Conservation (phyloP, 2,888 invertebrate genomes). For the Cremastinae sp. region DNA sequence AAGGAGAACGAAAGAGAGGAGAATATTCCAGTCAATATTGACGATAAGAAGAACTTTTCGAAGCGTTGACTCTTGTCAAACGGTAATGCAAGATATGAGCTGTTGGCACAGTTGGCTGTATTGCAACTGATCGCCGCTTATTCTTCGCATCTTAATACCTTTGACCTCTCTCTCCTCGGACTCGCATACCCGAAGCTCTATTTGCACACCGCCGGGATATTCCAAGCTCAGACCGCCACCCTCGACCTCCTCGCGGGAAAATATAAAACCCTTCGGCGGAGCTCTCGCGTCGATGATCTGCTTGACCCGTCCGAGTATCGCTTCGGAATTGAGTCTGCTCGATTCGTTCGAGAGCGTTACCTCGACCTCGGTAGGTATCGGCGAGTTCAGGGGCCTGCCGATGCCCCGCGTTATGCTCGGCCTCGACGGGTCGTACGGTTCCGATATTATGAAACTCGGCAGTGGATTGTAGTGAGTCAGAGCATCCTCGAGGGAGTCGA, state of each 20-base stretch:
- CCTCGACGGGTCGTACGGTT: constrained; percentile 86
- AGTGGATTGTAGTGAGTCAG: constrained; percentile 76
- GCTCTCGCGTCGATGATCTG: constrained; percentile 90
- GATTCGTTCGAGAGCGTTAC: constrained; percentile 90
- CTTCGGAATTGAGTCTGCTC: constrained; percentile 88
- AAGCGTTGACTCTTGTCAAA: constrained; percentile 81
- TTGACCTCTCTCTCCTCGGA: constrained; percentile 87
- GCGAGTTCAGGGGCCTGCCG: constrained; percentile 81
- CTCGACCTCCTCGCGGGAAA: constrained; percentile 81
- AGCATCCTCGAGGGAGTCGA: constrained; percentile 77
- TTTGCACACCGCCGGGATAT: constrained; percentile 92
- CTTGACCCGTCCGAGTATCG: constrained; percentile 90
- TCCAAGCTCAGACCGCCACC: constrained; percentile 84
- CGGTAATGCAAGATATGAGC: constrained; percentile 91
- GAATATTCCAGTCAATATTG: constrained; percentile 23
- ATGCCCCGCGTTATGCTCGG: constrained; percentile 92
- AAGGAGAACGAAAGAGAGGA: constrained; percentile 8
- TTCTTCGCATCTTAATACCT: constrained; percentile 91
- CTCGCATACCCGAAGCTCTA: constrained; percentile 90
- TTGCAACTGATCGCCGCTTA: constrained; percentile 93
- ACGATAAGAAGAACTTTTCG: constrained; percentile 55
- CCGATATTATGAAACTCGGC: constrained; percentile 85
- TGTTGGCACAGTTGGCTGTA: constrained; percentile 94
- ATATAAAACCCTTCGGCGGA: constrained; percentile 85
- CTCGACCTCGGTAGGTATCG: constrained; percentile 82